A percentile compares a stretch with the other conserved stretches of the same genome.
phyloP scores from a whole-genome alignment of 1,140 invertebrate species.

The Macrotrachela quadricornifera region DNA sequence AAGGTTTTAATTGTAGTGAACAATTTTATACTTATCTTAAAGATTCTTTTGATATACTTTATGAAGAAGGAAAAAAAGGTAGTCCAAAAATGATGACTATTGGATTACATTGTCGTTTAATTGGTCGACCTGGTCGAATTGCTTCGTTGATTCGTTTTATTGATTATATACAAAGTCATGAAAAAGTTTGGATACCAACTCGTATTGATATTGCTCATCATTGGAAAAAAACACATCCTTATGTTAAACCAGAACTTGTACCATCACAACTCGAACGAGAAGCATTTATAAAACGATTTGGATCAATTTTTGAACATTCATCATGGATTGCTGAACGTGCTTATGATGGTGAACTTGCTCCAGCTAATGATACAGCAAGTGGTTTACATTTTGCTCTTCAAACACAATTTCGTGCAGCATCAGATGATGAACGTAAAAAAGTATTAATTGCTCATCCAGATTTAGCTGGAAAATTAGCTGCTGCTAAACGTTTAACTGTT shows the following conservation, averaged over 20 bases:
- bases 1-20: neutral
- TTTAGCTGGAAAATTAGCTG: slow-evolving; percentile 39
- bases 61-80: neutral
- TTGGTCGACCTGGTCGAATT: neutral
- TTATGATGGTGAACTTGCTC: neutral
- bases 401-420: neutral
- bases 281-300: too few relatives aligned
- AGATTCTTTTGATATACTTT: neutral
- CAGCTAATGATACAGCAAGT: neutral
- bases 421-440: slow-evolving; percentile 11
- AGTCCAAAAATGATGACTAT: neutral
- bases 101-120: neutral
- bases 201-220: too few relatives aligned
- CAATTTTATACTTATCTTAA: neutral
- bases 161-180: too few relatives aligned
- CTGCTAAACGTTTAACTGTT: slow-evolving; percentile 33
- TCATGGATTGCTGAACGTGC: too few relatives aligned
- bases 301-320: too few relatives aligned
- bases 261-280: too few relatives aligned
- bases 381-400: neutral
- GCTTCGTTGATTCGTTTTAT: too few relatives aligned
- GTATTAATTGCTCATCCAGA: slow-evolving; percentile 32
- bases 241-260: too few relatives aligned
- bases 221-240: too few relatives aligned
- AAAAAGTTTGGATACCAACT: too few relatives aligned